Evolutionary conservation across 2,113 vertebrate species (phyloP), one percentile per base, ranked within the genome.

Genomic region (Tinamus guttatus): DNA sequence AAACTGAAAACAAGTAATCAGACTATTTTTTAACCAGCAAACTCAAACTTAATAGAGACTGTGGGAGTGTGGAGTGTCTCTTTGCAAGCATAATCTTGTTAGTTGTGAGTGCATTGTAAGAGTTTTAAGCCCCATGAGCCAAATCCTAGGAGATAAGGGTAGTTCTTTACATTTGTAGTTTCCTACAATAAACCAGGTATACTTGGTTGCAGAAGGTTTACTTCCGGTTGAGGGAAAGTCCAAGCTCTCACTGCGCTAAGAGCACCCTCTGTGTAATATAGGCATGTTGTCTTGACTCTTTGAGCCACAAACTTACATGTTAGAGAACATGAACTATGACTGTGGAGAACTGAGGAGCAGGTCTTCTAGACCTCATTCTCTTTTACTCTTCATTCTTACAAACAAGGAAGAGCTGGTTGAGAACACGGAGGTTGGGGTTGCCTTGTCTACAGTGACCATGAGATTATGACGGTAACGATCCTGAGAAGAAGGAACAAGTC

Each of bases 1-100:
- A 68, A 95, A 30, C 43, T 89, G 82, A 97, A 97, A 97, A 95
- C 84, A 91, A 96, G 56, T 91, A 89, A 93, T 90, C 91, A 91
- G 68, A 69, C 81, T 97, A 80, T 85, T 86, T 97, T 87, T 94
- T 96, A 95, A 81, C 40, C 81, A 85, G 38, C 32, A 87, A 89
- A 82, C 43, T 51, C 32, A 74, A 65, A 32, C 25, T 87, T 78
- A 71, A 49, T 17, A 89, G 40, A 91, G 24, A 16, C 7, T 74
- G 30, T 8, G 13, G n/a, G 8, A 5, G 3, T 38, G 8, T 60
- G 54, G 16, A 28, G 28, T 32, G 28, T 58, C 30, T 58, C 41
- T 75, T 65, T 91, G 67, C 17, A 93, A 85, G 56, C 24, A 20
- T 13, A 81, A 16, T 60, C 92, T 87, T 17, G 25, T 59, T 63